Evolutionary conservation across 2,113 vertebrate genomes (phyloP).

Genomic region (Tapirus terrestris): DNA sequence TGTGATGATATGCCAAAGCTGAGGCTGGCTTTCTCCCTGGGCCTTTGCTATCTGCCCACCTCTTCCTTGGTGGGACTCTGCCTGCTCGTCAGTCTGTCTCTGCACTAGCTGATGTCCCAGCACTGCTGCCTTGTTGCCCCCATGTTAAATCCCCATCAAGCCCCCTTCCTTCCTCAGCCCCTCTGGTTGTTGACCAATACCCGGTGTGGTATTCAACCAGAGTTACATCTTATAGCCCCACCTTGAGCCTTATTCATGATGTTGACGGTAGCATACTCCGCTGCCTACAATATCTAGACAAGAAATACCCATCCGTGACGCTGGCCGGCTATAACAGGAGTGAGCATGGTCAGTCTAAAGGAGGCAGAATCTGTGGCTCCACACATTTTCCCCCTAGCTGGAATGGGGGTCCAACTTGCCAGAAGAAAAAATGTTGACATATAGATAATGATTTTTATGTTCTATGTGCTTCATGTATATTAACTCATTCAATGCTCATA

Average conservation of each 20-base stretch:
- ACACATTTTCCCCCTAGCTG: too few species aligned
- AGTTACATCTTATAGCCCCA: fast-evolving
- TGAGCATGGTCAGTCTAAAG: fast-evolving
- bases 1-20: fast-evolving
- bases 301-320: fast-evolving
- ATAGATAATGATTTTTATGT: background rate
- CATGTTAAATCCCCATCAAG: background rate
- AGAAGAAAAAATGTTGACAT: background rate
- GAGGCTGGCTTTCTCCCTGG: fast-evolving
- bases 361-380: background rate
- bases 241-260: fast-evolving
- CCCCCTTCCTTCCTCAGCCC: background rate
- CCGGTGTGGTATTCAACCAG: fast-evolving
- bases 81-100: background rate
- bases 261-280: fast-evolving
- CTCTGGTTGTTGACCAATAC: background rate
- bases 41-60: fast-evolving
- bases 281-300: too few species aligned
- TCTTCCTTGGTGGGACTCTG: background rate
- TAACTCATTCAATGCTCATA: background rate
- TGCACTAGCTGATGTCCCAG: fast-evolving
- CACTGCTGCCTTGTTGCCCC: too few species aligned
- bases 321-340: fast-evolving
- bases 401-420: background rate
- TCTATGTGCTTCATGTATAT: fast-evolving